Evolutionary conservation across 2,797 vertebrate genomes (phyloP).

Genomic region (Catharus ustulatus): DNA sequence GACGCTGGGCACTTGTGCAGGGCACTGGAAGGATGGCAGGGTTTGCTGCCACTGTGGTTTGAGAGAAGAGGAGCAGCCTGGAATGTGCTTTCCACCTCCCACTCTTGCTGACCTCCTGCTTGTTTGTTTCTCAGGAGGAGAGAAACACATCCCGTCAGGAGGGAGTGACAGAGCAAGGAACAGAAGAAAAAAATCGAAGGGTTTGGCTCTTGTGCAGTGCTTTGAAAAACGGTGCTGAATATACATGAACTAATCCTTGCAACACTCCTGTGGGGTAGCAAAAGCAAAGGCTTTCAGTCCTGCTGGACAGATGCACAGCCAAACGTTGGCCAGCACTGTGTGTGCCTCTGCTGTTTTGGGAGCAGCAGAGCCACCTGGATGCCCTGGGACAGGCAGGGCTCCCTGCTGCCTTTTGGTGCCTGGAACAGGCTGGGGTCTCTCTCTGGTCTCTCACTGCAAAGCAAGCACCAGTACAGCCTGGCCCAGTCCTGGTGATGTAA

Average conservation of each 20-base stretch:
- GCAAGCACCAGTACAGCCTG: background rate
- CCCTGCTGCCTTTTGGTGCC: background rate
- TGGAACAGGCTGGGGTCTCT: background rate
- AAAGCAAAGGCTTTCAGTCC: slow-evolving; percentile 9
- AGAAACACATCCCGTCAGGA: background rate
- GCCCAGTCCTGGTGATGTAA: rapidly evolving
- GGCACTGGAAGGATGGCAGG: background rate
- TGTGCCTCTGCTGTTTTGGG: background rate
- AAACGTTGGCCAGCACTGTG: background rate
- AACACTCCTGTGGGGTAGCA: background rate
- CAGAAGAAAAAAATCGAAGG: background rate
- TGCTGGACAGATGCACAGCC: background rate
- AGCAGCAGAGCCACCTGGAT: background rate
- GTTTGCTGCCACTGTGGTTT: background rate
- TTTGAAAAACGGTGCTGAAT: slow-evolving; percentile 52
- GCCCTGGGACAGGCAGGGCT: background rate
- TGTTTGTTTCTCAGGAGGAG: slow-evolving; percentile 51
- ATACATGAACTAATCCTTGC: slow-evolving; percentile 39
- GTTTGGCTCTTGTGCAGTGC: background rate
- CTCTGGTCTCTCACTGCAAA: background rate
- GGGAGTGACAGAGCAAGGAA: slow-evolving; percentile 25
- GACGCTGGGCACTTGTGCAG: background rate
- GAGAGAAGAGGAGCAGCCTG: background rate
- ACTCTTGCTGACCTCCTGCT: background rate
- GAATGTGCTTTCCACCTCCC: background rate